Evolutionary conservation across 2,888 invertebrate genomes (phyloP), one percentile per base, ranked within the genome.

Genomic region (Metacarcinus magister): DNA sequence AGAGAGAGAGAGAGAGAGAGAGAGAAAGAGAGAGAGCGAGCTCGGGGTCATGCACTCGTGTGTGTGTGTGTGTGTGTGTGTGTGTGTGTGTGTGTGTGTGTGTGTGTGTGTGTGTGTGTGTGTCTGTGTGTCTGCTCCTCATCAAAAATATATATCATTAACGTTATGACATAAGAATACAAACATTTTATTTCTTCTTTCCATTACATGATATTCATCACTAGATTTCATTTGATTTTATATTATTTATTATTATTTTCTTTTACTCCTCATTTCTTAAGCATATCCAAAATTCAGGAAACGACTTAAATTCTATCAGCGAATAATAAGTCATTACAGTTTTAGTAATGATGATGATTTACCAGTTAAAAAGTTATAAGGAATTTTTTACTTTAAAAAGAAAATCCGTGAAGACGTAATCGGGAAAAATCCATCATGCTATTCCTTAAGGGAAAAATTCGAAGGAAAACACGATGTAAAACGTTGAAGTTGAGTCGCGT

Each of bases 1-100:
- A 32, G 87, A 87, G 28, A 87, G 39, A 87, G 87, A 39, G 39
- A 87, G 87, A 87, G 87, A 39, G 87, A 32, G 87, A 39, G 87
- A 39, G 87, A 87, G 87, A 87, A n/a, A 39, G 39, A 39, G 39
- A 39, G 39, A 39, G 39, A 39, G 39, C 39, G 39, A 39, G 39
- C 39, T 16, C 54, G 54, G 54, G 54, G 16, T 54, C 2, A 16
- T 54, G 54, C 54, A 16, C 39, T 39, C 39, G 54, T 54, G 54
- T 54, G 54, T 54, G 54, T 54, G 54, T 54, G 54, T 54, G 54
- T 54, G 54, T 54, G 54, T 54, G 54, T 54, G 54, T 54, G 54
- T 54, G 16, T 54, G 54, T 54, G 54, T 13, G 54, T 54, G 39
- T 39, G 39, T 39, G 39, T 39, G 39, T 39, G 39, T 39, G 39